These are phyloP conservation scores for Malurus alboscapulatus DNA, from an alignment of 2,113 vertebrate species.

Conservation along the genomic window DNA sequence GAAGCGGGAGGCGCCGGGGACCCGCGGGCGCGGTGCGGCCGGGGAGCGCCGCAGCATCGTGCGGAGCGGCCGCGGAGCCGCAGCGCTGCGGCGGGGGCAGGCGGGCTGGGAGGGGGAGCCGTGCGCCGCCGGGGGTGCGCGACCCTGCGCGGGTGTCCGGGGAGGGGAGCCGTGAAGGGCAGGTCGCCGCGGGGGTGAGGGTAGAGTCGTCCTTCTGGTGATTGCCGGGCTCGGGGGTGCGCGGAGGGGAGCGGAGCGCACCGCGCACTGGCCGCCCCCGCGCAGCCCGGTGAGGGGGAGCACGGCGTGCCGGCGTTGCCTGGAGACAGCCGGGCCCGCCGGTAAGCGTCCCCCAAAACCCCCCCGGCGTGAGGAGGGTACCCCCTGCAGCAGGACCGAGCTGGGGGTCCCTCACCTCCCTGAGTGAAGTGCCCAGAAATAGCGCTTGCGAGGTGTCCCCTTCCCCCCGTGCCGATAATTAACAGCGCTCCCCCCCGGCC, in stretches of 20 bases:
- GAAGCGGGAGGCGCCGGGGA: not conserved
- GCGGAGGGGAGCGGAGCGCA: not conserved
- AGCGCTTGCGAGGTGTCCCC: not conserved
- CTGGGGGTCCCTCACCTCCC: not conserved
- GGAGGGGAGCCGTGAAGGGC: not conserved
- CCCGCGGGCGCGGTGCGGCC: not conserved
- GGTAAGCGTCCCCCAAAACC: not conserved
- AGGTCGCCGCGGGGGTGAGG: not conserved
- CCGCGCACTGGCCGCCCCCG: not conserved
- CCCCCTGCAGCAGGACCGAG: not conserved
- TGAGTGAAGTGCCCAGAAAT: not conserved
- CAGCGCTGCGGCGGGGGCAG: not conserved
- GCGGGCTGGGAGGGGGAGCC: not conserved
- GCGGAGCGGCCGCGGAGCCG: not conserved
- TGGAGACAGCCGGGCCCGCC: not conserved
- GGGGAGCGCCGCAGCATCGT: not conserved
- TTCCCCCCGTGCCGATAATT: not conserved
- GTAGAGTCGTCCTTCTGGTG: not conserved
- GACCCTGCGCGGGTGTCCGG: not conserved
- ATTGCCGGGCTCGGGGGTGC: not conserved
- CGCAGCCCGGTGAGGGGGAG: not conserved
- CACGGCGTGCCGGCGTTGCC: constrained; percentile 6
- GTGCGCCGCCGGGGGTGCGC: not conserved
- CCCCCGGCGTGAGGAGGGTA: not conserved
- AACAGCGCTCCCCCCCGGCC: too few relatives aligned